A percentile compares a stretch with the other conserved stretches of the same genome.
Evolutionary conservation across 2,888 invertebrate species (phyloP).

Genomic region (Scrobipalpa atriplicella): DNA sequence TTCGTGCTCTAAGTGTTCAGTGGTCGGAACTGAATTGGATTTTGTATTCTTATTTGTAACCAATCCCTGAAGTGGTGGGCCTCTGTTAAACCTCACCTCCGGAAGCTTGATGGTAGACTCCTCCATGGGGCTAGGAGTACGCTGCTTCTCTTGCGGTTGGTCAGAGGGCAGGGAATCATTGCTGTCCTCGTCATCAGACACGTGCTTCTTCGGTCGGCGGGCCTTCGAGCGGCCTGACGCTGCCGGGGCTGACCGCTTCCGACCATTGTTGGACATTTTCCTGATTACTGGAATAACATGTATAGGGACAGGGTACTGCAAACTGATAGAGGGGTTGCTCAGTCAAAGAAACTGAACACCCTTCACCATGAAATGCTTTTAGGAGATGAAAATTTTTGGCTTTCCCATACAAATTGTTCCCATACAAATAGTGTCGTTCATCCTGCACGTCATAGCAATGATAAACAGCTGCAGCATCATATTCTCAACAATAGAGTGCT

Average conservation of each 20-base stretch:
- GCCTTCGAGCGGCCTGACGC: slow-evolving; percentile 41
- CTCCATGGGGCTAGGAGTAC: slow-evolving; percentile 79
- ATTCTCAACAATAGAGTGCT: too few species aligned
- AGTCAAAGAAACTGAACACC: neutral
- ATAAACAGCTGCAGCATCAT: too few species aligned
- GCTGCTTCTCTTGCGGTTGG: slow-evolving; percentile 46
- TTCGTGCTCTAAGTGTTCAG: too few species aligned
- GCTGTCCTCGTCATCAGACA: slow-evolving; percentile 65
- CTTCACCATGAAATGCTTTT: too few species aligned
- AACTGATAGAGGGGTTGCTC: neutral
- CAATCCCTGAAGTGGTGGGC: too few species aligned
- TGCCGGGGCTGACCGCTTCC: slow-evolving; percentile 46
- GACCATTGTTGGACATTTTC: slow-evolving; percentile 47
- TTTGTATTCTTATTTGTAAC: neutral
- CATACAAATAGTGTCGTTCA: too few species aligned
- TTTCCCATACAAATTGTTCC: too few species aligned
- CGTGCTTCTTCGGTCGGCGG: slow-evolving; percentile 52
- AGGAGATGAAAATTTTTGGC: too few species aligned
- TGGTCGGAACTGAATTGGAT: neutral
- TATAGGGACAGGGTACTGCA: neutral
- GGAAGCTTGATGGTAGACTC: slow-evolving; percentile 85
- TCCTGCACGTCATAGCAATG: too few species aligned
- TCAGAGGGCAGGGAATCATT: slow-evolving; percentile 56
- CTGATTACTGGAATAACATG: neutral
- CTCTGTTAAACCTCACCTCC: slow-evolving; percentile 62